These are phyloP conservation scores for Rhinolophus ferrumequinum DNA, from an alignment of 2,113 vertebrate genomes.

Conservation along the genomic window DNA sequence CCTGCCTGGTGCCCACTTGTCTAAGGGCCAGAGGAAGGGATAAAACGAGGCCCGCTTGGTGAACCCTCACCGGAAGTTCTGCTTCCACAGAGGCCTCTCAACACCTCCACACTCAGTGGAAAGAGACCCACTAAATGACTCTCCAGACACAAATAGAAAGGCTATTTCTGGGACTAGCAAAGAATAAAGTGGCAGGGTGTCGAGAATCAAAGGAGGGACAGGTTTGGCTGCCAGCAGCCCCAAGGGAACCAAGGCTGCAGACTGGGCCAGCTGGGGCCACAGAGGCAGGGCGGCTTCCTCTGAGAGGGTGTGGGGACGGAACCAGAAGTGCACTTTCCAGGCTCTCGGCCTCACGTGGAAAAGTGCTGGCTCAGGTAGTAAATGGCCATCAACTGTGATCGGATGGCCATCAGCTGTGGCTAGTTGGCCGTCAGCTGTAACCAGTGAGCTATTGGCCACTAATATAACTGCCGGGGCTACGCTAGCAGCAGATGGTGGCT, in stretches of 20 bases:
- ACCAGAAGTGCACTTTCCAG: too few species aligned
- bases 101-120: accelerated
- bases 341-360: too few species aligned
- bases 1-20: not conserved
- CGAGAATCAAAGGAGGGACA: not conserved
- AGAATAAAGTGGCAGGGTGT: not conserved
- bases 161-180: not conserved
- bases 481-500: too few species aligned
- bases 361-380: too few species aligned
- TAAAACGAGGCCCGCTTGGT: accelerated
- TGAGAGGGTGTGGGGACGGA: not conserved
- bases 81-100: not conserved
- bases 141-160: not conserved
- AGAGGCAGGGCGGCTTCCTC: not conserved
- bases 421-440: too few species aligned
- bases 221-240: not conserved
- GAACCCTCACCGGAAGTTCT: accelerated
- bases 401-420: too few species aligned
- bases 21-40: not conserved
- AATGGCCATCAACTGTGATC: too few species aligned
- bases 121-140: too few species aligned
- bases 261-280: not conserved
- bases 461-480: too few species aligned
- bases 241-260: too few species aligned
- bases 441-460: too few species aligned